Percentiles rank a stretch among this genome's conserved stretches.
Evolutionary conservation across 1,140 invertebrate genomes (phyloP).

Genomic region (Physella acuta): DNA sequence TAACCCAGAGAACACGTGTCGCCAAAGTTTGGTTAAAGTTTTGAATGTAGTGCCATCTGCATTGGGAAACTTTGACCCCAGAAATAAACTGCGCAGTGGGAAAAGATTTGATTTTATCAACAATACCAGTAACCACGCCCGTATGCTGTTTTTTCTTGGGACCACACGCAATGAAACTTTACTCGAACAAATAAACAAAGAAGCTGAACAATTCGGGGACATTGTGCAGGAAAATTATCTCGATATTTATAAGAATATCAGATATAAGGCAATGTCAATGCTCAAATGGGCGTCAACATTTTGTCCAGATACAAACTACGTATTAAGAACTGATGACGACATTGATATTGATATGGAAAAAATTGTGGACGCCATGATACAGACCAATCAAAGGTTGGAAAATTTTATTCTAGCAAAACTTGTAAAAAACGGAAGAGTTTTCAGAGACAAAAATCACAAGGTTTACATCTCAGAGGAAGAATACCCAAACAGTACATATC

Average conservation of each 20-base stretch:
- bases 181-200: not conserved
- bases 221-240: slow-evolving; percentile 14
- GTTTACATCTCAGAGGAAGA: slow-evolving; percentile 6
- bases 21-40: not conserved
- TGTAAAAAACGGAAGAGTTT: not conserved
- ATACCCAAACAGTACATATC: slow-evolving; percentile 6
- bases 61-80: not conserved
- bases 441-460: not conserved
- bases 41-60: slow-evolving; percentile 4
- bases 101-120: not conserved
- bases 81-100: not conserved
- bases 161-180: not conserved
- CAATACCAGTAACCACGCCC: not conserved
- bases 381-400: too few species aligned
- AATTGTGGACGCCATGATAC: not conserved
- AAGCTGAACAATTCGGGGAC: slow-evolving; percentile 3
- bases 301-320: slow-evolving; percentile 10
- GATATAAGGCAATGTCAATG: slow-evolving; percentile 3
- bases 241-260: slow-evolving; percentile 15
- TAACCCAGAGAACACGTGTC: not conserved
- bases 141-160: slow-evolving; percentile 17
- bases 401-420: not conserved
- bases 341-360: not conserved
- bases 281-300: slow-evolving; percentile 2
- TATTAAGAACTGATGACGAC: slow-evolving; percentile 20